Evolutionary conservation across 2,888 invertebrate species (phyloP).

Genomic region (Lepidochrysops patricia): DNA sequence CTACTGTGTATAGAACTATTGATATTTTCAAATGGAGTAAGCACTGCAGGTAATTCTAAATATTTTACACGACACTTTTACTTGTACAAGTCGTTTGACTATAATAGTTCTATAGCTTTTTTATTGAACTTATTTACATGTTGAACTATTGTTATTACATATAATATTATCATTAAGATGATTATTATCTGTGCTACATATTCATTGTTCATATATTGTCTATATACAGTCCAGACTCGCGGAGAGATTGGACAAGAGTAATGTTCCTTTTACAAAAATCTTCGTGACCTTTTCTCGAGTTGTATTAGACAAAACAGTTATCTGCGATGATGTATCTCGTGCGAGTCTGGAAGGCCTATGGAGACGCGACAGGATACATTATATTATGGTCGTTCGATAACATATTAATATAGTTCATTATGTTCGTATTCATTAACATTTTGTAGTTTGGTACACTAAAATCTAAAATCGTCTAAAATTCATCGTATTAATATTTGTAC

Average conservation of each 20-base stretch:
- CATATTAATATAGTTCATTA: not conserved
- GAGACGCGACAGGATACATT: not conserved
- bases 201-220: not conserved
- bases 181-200: not conserved
- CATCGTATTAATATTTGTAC: conserved; percentile 1
- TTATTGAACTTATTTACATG: conserved; percentile 5
- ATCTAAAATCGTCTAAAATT: not conserved
- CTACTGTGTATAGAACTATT: conserved; percentile 1
- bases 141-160: conserved; percentile 8
- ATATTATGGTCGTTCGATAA: too few species aligned
- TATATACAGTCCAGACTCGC: not conserved
- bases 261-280: too few species aligned
- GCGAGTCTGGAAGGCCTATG: not conserved
- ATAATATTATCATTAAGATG: not conserved
- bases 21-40: not conserved
- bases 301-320: too few species aligned
- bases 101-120: not conserved
- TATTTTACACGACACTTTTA: not conserved
- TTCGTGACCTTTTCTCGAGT: too few species aligned
- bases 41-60: not conserved
- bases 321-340: not conserved
- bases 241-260: not conserved
- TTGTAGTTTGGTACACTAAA: not conserved
- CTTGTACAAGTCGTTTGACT: not conserved
- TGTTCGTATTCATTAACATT: not conserved